phyloP scores from a whole-genome alignment of 2,797 vertebrate species.

The Halcyon smyrnensis region DNA sequence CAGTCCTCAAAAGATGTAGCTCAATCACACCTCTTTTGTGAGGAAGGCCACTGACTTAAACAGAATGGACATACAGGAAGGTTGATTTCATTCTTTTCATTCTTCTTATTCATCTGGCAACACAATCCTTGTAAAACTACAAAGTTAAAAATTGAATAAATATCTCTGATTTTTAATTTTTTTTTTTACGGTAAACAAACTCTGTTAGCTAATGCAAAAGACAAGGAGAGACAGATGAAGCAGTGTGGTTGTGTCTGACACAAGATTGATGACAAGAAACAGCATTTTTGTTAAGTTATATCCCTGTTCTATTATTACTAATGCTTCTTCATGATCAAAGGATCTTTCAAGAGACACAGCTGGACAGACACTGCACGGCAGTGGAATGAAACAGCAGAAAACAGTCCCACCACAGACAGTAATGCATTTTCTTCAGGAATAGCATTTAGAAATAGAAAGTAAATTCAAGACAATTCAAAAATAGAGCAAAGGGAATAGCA shows the following conservation, averaged over 20 bases:
- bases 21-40: constrained; percentile 14
- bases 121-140: not conserved
- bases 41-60: not conserved
- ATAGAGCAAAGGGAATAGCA: not conserved
- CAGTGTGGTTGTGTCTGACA: not conserved
- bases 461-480: not conserved
- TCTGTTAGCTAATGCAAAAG: not conserved
- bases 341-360: not conserved
- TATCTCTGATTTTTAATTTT: not conserved
- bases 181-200: constrained; percentile 44
- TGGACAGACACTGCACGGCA: not conserved
- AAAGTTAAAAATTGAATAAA: constrained; percentile 5
- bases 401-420: not conserved
- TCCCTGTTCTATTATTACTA: not conserved
- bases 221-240: constrained; percentile 7
- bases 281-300: not conserved
- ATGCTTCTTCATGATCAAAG: not conserved
- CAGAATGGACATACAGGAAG: not conserved
- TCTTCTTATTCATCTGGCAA: not conserved
- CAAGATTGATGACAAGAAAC: not conserved
- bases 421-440: not conserved
- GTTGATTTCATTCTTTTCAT: constrained; percentile 15
- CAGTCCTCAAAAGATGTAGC: not conserved
- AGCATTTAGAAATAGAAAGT: not conserved
- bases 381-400: not conserved